Conservation (phyloP, 1,140 invertebrate genomes). For the Dendrolimus kikuchii region DNA sequence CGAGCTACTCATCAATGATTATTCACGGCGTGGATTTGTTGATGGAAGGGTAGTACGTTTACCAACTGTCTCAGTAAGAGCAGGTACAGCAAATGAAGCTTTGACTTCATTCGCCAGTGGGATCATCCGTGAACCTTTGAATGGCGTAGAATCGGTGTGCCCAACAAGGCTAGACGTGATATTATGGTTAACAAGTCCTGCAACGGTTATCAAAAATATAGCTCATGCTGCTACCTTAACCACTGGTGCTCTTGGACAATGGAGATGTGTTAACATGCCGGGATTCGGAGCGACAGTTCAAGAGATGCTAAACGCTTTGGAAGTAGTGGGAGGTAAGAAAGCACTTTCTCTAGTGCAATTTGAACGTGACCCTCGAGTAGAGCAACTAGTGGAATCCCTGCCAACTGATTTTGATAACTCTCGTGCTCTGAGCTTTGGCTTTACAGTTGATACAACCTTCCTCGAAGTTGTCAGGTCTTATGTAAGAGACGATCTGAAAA, state of each 20-base stretch:
- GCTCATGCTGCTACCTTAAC: conserved; percentile 11
- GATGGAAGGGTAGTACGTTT: conserved; percentile 40
- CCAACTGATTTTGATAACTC: conserved; percentile 12
- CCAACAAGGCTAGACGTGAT: conserved; percentile 33
- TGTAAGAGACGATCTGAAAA: conserved; percentile 1
- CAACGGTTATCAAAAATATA: conserved; percentile 12
- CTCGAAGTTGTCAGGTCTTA: conserved; percentile 1
- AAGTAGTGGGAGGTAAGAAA: conserved; percentile 11
- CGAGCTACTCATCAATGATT: conserved; percentile 51
- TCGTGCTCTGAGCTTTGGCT: conserved; percentile 11
- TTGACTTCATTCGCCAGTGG: conserved; percentile 55
- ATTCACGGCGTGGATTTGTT: conserved; percentile 38
- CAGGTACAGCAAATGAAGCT: conserved; percentile 40
- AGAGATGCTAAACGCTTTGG: conserved; percentile 11
- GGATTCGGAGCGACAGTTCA: conserved; percentile 10
- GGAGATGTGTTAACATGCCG: conserved; percentile 11
- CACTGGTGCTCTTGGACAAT: conserved; percentile 5
- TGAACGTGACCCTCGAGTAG: conserved; percentile 8
- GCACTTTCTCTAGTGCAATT: conserved; percentile 9
- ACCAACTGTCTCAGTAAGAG: conserved; percentile 48
- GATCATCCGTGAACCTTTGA: conserved; percentile 49
- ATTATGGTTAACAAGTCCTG: conserved; percentile 45
- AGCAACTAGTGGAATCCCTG: conserved; percentile 7
- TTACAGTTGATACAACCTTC: conserved; percentile 12
- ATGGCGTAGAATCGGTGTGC: conserved; percentile 24